Conservation (phyloP, 2,113 vertebrate species). For the Isichthys henryi region DNA sequence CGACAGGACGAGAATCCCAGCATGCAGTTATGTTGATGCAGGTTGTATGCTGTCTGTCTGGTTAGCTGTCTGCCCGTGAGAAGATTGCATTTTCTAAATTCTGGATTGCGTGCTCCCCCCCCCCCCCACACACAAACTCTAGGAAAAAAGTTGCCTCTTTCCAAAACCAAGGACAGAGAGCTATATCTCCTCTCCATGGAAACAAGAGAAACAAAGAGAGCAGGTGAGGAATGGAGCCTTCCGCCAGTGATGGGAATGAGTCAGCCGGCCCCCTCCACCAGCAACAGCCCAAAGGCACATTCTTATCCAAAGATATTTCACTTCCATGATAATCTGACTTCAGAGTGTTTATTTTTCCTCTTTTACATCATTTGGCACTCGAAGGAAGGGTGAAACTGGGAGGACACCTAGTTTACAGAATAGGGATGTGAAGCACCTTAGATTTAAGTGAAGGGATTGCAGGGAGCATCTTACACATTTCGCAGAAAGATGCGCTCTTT, state of each 20-base stretch:
- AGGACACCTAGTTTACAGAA: neutral
- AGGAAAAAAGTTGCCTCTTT: neutral
- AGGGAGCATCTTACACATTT: neutral
- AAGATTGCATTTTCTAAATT: slow-evolving; percentile 17
- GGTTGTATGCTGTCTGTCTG: neutral
- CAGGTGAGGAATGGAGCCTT: slow-evolving; percentile 13
- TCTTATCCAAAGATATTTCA: neutral
- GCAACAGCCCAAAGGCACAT: neutral
- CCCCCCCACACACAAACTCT: neutral
- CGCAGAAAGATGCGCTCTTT: neutral
- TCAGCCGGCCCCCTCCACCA: neutral
- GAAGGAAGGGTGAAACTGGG: neutral
- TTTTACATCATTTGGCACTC: neutral
- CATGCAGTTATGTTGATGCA: neutral
- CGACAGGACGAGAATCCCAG: neutral
- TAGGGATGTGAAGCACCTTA: neutral
- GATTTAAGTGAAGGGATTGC: neutral
- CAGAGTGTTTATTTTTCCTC: neutral
- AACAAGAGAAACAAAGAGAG: slow-evolving; percentile 18
- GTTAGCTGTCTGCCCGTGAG: neutral
- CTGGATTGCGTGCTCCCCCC: neutral
- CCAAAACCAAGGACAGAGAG: slow-evolving; percentile 5
- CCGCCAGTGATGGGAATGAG: slow-evolving; percentile 6
- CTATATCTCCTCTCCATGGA: slow-evolving; percentile 29
- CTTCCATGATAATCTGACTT: neutral